Evolutionary conservation across 1,140 invertebrate species (phyloP), one percentile per base, ranked within the genome.

Genomic region (Drosophila nigromelanica): DNA sequence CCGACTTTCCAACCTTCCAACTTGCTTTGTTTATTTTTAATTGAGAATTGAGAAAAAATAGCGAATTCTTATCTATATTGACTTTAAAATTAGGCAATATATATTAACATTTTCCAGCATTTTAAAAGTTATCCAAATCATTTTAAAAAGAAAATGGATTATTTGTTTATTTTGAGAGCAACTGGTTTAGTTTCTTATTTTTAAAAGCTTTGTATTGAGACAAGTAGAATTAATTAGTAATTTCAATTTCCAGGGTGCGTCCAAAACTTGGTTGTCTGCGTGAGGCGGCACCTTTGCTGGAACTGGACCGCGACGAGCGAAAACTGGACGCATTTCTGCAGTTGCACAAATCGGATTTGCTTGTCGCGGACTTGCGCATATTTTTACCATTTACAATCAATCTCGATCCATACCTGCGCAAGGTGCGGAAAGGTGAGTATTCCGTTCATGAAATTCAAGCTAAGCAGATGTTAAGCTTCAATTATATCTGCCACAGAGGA

Each of bases 351-450:
- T 94, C 95, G 0, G 95, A 96, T 91, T 92, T 97, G 37, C 93
- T 96, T 5, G 94, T 97, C 7, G 96, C 95, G 56, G 98, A 99
- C 91, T 94, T 99, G 82, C 98, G 98, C 90, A 96, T 98, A 78
- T 99, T 99, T 90, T 92, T 99, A 51, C 98, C 98, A 0, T 99
- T 99, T 89, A 99, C 98, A 11, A 99, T 99, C 63, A 99, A 99
- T 92, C 92, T 99, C 14, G 98, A 99, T 94, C 98, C 98, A 0
- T 99, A 98, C 89, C 95, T 99, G 15, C 96, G 98, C 81, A 99
- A 99, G 93, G 96, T 98, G 30, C 98, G 99, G 40, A 98, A 98
- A 95, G 97, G 96, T 97, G 92, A 80, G 51, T 39, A 15, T 0
- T 11, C 0, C 2, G 0, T 0, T 6, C 1, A 12, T 0, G 1